These are phyloP conservation scores for Fragum sueziense DNA, from an alignment of 2,888 invertebrate species.

Conservation along the genomic window DNA sequence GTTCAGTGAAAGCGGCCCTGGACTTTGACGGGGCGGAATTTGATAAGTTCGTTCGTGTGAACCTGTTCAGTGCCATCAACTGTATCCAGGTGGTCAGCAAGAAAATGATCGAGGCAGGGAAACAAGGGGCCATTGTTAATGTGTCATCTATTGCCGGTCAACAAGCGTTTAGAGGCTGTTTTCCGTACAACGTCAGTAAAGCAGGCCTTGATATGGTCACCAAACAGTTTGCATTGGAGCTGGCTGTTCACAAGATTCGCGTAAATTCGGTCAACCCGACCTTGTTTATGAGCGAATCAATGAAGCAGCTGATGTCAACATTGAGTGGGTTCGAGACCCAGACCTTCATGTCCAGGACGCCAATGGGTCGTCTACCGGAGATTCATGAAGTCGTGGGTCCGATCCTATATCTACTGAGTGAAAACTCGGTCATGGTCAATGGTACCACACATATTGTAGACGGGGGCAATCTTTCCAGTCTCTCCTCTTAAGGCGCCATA, in stretches of 20 bases:
- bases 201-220: constrained; percentile 93
- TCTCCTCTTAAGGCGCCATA: not conserved
- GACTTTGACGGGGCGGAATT: not conserved
- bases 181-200: constrained; percentile 92
- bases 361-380: constrained; percentile 9
- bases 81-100: constrained; percentile 90
- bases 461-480: constrained; percentile 8
- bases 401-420: constrained; percentile 10
- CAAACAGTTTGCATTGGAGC: constrained; percentile 81
- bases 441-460: constrained; percentile 13
- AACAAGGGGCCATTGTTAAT: constrained; percentile 92
- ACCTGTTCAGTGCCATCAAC: constrained; percentile 92
- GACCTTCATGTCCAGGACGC: not conserved
- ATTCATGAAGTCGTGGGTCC: constrained; percentile 11
- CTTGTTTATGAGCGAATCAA: constrained; percentile 89
- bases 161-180: constrained; percentile 88
- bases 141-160: constrained; percentile 89
- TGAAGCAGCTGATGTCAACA: not conserved
- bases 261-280: constrained; percentile 96
- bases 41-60: constrained; percentile 84
- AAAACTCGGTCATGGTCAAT: constrained; percentile 9
- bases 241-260: constrained; percentile 90
- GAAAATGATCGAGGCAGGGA: constrained; percentile 88
- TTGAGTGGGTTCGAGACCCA: not conserved
- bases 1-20: not conserved